phyloP scores from a whole-genome alignment of 2,113 vertebrate genomes.

The Microcebus lehilahytsara region DNA sequence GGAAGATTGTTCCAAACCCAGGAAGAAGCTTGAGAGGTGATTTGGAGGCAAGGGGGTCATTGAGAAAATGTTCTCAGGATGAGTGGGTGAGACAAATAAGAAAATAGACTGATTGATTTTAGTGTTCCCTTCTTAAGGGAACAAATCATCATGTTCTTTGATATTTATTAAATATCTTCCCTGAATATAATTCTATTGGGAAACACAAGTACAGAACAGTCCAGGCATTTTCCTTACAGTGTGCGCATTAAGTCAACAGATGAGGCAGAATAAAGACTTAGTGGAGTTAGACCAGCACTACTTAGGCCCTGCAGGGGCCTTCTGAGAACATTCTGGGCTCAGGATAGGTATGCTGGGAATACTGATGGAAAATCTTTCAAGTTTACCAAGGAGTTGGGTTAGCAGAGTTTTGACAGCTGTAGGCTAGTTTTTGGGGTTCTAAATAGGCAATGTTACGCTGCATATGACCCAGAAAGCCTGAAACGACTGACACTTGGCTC shows the following conservation, averaged over 20 bases:
- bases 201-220: neutral
- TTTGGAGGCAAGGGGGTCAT: neutral
- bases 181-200: neutral
- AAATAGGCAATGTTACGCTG: neutral
- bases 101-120: neutral
- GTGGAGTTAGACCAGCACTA: neutral
- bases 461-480: neutral
- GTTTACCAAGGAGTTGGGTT: neutral
- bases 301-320: neutral
- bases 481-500: neutral
- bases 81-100: neutral
- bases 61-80: neutral
- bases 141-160: neutral
- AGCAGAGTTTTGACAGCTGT: neutral
- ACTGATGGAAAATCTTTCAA: neutral
- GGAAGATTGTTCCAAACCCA: neutral
- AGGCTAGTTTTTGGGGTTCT: neutral
- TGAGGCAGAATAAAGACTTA: neutral
- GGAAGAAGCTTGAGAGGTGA: neutral
- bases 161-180: slow-evolving; percentile 14
- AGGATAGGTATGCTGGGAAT: neutral
- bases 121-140: neutral
- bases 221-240: neutral
- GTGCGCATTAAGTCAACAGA: neutral
- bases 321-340: neutral